Evolutionary conservation across 64 coral and sea anemone species (phyloP), one percentile per base, ranked within the genome.

Genomic region (Stichodactyla helianthus): DNA sequence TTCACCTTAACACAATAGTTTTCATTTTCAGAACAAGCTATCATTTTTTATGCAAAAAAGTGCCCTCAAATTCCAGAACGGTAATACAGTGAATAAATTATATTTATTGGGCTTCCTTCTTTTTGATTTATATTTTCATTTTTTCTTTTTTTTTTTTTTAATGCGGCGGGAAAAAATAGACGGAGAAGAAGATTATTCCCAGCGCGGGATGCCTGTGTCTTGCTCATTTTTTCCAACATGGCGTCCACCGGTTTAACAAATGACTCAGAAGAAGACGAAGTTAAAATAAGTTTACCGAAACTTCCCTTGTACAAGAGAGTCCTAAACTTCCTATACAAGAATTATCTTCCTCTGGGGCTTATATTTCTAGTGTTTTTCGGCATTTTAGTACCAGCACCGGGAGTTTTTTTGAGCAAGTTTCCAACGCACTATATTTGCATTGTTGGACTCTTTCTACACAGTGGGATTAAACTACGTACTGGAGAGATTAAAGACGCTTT

Each of bases 401-500:
- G 92, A 1, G 83, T 86, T 5, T 89, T 83, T 60, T 77, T 93
- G n/a, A 89, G 87, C 82, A 86, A 93, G 81, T 77, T 76, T 4
- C 87, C 87, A 55, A 86, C 88, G 51, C 87, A 93, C 16, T 93
- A 89, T 59, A 62, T 93, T 15, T 93, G 92, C 56, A 89, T 93
- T 5, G 87, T 93, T 13, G 44, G 82, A 4, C 59, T 93, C 6
- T 93, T 93, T 71, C 83, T 89, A 60, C 92, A 93, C 54, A 93
- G 92, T 50, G 92, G 92, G 22, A 81, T 93, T 27, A 93, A 93
- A 71, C 77, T 93, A 26, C 78, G 81, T 54, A 93, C 92, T 15
- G 92, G 87, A 71, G 92, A 93, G 83, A 84, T 93, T 6, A 89
- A 93, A 87, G 83, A 89, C 23, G 87, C 87, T 55, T 86, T 93